Evolutionary conservation across 2,888 invertebrate species (phyloP).

Genomic region (Chelonus formosanus): DNA sequence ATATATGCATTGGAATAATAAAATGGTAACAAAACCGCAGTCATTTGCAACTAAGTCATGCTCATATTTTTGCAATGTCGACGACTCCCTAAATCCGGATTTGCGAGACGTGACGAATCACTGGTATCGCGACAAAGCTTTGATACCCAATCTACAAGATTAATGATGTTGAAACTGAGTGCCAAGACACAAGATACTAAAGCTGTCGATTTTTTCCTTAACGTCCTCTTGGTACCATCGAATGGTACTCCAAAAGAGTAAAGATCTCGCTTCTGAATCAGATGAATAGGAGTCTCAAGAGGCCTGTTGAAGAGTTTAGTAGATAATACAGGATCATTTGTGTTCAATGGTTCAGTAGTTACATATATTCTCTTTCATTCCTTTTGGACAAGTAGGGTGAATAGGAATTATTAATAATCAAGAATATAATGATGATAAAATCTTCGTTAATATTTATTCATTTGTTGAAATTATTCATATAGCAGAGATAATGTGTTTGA

Average conservation of each 20-base stretch:
- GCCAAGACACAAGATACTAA: slow-evolving; percentile 12
- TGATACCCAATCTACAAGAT: slow-evolving; percentile 29
- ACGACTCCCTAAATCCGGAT: slow-evolving; percentile 5
- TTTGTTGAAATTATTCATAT: too few relatives aligned
- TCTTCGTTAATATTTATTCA: too few relatives aligned
- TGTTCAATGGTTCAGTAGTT: neutral
- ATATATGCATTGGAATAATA: too few relatives aligned
- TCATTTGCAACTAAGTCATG: too few relatives aligned
- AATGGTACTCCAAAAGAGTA: neutral
- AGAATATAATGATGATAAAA: neutral
- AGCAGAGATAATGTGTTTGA: too few relatives aligned
- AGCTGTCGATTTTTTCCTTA: slow-evolving; percentile 16
- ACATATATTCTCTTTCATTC: neutral
- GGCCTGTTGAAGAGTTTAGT: neutral
- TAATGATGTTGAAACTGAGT: slow-evolving; percentile 24
- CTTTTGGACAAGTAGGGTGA: neutral
- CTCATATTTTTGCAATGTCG: slow-evolving; percentile 5
- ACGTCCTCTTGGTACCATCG: neutral
- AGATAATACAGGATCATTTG: slow-evolving; percentile 2
- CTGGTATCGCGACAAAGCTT: slow-evolving; percentile 22
- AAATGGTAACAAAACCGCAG: too few relatives aligned
- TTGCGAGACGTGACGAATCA: slow-evolving; percentile 16
- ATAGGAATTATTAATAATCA: neutral
- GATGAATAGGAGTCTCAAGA: slow-evolving; percentile 15
- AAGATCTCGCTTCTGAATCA: slow-evolving; percentile 13